A percentile compares a stretch with the other conserved stretches of the same genome.
These are phyloP conservation scores for Chrysolina haemoptera DNA, from an alignment of 2,888 invertebrate genomes.

Conservation along the genomic window DNA sequence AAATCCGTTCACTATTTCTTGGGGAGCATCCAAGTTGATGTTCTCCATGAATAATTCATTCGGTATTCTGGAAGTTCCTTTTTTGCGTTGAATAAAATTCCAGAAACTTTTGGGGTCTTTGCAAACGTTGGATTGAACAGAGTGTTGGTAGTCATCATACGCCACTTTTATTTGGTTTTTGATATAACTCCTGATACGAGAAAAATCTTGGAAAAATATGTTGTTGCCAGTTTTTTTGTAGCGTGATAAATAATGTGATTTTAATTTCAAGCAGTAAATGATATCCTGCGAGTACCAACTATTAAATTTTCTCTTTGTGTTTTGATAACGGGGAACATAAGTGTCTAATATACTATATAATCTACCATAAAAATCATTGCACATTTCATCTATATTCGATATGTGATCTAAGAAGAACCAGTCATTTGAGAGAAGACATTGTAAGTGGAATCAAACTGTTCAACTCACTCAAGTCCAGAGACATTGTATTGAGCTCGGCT, in stretches of 20 bases:
- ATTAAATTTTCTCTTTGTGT: background rate
- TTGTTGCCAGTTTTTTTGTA: slow-evolving; percentile 2
- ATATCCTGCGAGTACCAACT: background rate
- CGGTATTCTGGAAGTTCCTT: background rate
- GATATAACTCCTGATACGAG: too few species aligned
- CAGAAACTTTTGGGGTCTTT: slow-evolving; percentile 1
- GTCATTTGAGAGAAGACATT: background rate
- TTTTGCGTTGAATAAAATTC: slow-evolving; percentile 2
- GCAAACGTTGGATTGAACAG: background rate
- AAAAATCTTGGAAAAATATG: slow-evolving; percentile 5
- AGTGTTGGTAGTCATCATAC: slow-evolving; percentile 15
- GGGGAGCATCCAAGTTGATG: background rate
- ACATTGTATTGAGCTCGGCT: background rate
- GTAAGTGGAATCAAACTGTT: background rate
- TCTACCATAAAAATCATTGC: background rate
- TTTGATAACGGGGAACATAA: background rate
- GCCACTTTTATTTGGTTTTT: background rate
- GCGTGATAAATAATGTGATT: slow-evolving; percentile 12
- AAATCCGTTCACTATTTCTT: background rate
- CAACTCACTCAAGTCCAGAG: background rate
- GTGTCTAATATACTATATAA: background rate
- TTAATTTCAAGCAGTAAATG: background rate
- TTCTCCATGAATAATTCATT: background rate
- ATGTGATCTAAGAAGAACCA: slow-evolving; percentile 9
- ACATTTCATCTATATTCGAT: background rate